These are phyloP conservation scores for Platysternon megacephalum DNA, from an alignment of 2,113 vertebrate species.

Conservation along the genomic window DNA sequence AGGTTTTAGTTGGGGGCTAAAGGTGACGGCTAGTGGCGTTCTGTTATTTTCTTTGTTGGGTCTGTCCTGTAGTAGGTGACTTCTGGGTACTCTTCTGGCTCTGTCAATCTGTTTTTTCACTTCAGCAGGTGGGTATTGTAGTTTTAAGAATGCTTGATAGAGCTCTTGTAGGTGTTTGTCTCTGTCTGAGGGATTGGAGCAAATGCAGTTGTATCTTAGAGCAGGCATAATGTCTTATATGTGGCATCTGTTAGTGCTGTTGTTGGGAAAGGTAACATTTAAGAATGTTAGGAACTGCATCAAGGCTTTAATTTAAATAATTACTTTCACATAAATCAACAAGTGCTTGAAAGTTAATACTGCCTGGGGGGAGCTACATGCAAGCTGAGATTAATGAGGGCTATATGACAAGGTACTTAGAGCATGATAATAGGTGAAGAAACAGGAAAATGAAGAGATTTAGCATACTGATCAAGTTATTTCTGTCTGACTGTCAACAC, in stretches of 20 bases:
- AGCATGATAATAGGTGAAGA: neutral
- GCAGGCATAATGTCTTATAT: neutral
- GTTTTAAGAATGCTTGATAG: too few species aligned
- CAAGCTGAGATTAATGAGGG: neutral
- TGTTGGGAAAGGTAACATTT: neutral
- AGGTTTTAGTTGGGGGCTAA: too few species aligned
- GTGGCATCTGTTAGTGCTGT: fast-evolving
- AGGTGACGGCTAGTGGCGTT: too few species aligned
- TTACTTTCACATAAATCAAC: neutral
- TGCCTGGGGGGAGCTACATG: neutral
- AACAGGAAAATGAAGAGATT: neutral
- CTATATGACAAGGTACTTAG: neutral
- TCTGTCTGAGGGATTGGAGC: too few species aligned
- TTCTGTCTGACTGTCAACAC: fast-evolving
- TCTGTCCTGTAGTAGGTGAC: too few species aligned
- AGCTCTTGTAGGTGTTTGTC: too few species aligned
- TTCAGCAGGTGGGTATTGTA: too few species aligned
- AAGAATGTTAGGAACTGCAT: neutral
- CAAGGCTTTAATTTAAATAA: neutral
- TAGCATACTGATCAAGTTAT: neutral
- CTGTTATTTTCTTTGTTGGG: too few species aligned
- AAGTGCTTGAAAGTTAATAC: neutral
- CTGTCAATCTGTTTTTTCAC: too few species aligned
- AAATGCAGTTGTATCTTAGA: too few species aligned
- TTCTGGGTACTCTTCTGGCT: too few species aligned